These are phyloP conservation scores for Struthidea cinerea DNA, from an alignment of 2,113 vertebrate species.

Conservation along the genomic window DNA sequence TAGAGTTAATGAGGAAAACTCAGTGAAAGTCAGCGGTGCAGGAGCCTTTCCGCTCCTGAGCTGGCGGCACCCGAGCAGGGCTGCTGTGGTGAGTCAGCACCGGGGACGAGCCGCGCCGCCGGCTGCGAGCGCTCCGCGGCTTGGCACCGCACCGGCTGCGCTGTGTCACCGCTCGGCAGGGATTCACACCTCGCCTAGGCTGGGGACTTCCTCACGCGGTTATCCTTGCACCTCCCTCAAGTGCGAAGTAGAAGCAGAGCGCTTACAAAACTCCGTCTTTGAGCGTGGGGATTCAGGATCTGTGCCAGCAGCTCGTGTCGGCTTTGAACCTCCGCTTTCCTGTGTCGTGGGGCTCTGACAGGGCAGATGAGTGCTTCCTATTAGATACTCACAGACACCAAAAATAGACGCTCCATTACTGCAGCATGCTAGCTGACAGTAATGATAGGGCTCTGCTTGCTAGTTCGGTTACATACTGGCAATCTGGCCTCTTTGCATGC, in stretches of 20 bases:
- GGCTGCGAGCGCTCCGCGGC: background rate
- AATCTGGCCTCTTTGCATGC: background rate
- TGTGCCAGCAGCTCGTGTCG: background rate
- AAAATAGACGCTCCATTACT: background rate
- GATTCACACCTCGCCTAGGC: background rate
- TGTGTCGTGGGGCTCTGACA: background rate
- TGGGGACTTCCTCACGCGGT: background rate
- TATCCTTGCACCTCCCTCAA: background rate
- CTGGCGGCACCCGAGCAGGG: background rate
- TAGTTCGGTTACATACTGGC: background rate
- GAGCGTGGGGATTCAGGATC: background rate
- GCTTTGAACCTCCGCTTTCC: background rate
- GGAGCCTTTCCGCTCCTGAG: background rate
- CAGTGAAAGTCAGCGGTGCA: background rate
- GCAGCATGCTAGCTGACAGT: background rate
- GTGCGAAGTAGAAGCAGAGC: background rate
- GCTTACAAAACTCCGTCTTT: background rate
- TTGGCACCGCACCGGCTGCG: background rate
- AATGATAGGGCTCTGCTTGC: constrained; percentile 7
- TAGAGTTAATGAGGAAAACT: background rate
- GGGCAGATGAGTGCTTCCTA: background rate
- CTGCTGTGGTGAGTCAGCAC: background rate
- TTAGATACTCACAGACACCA: background rate
- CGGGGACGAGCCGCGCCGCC: background rate
- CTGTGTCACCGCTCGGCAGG: background rate